Percentiles rank a stretch among this genome's conserved stretches.
phyloP scores from a whole-genome alignment of 2,888 invertebrate species.

The Dynastes hyllus region DNA sequence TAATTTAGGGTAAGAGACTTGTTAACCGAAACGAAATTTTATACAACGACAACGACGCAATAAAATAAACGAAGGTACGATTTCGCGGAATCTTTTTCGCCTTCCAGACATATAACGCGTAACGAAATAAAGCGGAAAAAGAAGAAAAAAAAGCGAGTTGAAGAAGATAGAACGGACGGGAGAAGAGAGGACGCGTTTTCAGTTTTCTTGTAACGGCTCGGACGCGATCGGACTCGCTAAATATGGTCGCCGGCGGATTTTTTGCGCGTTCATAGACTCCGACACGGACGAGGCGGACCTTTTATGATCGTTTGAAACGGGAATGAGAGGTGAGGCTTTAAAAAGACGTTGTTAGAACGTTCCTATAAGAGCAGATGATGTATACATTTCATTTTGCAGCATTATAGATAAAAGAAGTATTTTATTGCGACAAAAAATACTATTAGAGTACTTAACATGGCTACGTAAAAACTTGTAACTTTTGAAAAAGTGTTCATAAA shows the following conservation, averaged over 20 bases:
- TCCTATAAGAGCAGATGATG: not conserved
- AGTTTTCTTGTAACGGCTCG: constrained; percentile 5
- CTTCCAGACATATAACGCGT: constrained; percentile 1
- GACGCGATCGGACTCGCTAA: constrained; percentile 4
- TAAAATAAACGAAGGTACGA: constrained; percentile 37
- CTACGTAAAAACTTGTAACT: no score
- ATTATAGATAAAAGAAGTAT: no score
- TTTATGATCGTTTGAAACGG: not conserved
- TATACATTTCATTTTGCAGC: not conserved
- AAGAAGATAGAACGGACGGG: not conserved
- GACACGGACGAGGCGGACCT: constrained; percentile 6
- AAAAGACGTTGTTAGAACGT: constrained; percentile 5
- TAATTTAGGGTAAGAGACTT: constrained; percentile 47
- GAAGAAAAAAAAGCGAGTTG: not conserved
- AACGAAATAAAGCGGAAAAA: not conserved
- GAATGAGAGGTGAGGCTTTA: not conserved
- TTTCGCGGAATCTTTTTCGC: constrained; percentile 31
- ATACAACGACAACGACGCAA: constrained; percentile 22
- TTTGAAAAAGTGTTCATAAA: no score
- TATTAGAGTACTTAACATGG: no score
- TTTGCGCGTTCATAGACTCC: not conserved
- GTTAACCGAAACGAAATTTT: constrained; percentile 50
- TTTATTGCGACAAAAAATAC: no score
- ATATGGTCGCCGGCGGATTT: not conserved
- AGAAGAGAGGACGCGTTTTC: not conserved